Evolutionary conservation across 53 echinoderm and acorn worm genomes (phyloP).

Genomic region (Astropecten irregularis): DNA sequence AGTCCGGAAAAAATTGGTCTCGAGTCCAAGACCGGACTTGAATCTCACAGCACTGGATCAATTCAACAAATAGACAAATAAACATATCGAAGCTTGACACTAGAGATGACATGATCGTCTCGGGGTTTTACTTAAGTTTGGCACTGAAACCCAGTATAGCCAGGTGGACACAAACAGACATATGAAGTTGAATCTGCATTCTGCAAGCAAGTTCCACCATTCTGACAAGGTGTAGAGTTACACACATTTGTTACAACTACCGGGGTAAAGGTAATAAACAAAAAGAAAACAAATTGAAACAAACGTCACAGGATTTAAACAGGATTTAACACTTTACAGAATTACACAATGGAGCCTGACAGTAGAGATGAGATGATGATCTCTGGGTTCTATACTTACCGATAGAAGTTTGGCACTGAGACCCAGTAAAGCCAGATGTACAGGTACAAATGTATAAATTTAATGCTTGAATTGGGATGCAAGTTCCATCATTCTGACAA

Average conservation of each 20-base stretch:
- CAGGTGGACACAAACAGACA: slow-evolving; percentile 54
- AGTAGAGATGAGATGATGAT: not conserved
- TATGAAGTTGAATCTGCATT: not conserved
- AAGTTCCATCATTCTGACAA: slow-evolving; percentile 16
- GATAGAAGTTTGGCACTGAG: too few relatives aligned
- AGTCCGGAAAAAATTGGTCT: too few relatives aligned
- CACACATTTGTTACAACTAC: too few relatives aligned
- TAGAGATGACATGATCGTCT: not conserved
- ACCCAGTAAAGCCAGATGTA: not conserved
- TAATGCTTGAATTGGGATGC: not conserved
- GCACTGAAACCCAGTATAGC: slow-evolving; percentile 51
- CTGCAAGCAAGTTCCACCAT: not conserved
- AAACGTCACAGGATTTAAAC: too few relatives aligned
- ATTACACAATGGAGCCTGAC: too few relatives aligned
- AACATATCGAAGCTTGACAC: not conserved
- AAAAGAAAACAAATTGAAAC: too few relatives aligned
- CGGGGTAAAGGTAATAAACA: too few relatives aligned
- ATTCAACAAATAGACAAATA: too few relatives aligned
- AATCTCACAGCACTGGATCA: too few relatives aligned
- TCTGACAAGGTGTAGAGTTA: not conserved
- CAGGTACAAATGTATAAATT: not conserved
- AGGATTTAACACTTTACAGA: too few relatives aligned
- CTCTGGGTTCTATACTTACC: not conserved
- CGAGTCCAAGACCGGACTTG: too few relatives aligned
- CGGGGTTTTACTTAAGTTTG: not conserved